Evolutionary conservation across 2,113 vertebrate genomes (phyloP).

Genomic region (Lathamus discolor): DNA sequence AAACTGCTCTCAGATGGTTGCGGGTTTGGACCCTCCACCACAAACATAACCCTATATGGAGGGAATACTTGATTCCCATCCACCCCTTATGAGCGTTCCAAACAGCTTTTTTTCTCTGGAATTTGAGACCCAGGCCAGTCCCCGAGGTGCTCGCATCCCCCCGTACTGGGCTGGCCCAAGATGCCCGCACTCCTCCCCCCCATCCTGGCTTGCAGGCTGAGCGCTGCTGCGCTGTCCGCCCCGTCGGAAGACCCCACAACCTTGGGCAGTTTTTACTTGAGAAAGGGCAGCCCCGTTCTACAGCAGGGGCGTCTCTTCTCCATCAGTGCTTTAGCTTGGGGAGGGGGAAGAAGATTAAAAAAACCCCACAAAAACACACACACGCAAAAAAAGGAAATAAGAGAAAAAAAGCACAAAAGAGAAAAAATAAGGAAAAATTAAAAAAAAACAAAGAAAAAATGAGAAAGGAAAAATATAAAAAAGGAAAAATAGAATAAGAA

Average conservation of each 20-base stretch:
- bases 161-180: not conserved
- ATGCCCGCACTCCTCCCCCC: not conserved
- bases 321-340: not conserved
- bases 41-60: fast-evolving
- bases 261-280: not conserved
- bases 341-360: not conserved
- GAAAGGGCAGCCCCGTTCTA: not conserved
- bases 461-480: not conserved
- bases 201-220: not conserved
- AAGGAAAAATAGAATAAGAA: not conserved
- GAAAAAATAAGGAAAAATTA: not conserved
- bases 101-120: not conserved
- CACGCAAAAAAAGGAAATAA: no score
- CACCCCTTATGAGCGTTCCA: not conserved
- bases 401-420: not conserved
- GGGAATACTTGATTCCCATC: not conserved
- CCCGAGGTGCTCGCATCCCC: no score
- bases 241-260: not conserved
- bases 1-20: not conserved
- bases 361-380: not conserved
- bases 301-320: not conserved
- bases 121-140: not conserved
- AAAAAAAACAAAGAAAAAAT: not conserved
- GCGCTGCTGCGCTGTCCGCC: no score
- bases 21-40: not conserved